Conservation (phyloP, 1,140 invertebrate species). For the Drosophila biarmipes region DNA sequence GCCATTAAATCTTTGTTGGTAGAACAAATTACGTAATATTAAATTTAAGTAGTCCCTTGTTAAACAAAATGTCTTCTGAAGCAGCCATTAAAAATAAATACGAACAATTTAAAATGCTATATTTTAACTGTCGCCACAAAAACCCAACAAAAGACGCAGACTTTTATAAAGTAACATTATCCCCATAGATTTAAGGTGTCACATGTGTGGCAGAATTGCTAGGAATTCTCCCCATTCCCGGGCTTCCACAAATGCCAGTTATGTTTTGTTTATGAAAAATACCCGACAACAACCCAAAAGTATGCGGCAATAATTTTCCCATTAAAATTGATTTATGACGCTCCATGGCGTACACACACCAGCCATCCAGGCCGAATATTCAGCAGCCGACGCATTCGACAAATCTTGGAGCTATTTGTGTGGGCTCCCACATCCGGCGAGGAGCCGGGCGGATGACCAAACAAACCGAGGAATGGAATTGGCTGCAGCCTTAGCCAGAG, state of each 20-base stretch:
- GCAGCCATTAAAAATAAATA: background rate
- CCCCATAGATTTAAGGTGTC: slow-evolving; percentile 37
- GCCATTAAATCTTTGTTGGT: slow-evolving; percentile 6
- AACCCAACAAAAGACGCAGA: background rate
- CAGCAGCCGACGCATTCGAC: slow-evolving; percentile 46
- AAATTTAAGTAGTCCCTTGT: slow-evolving; percentile 8
- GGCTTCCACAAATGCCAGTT: slow-evolving; percentile 22
- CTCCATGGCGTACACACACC: slow-evolving; percentile 28
- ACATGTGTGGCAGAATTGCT: slow-evolving; percentile 28
- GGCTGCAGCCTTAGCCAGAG: slow-evolving; percentile 29
- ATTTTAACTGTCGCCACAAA: background rate
- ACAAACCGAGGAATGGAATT: slow-evolving; percentile 40
- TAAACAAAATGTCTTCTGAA: background rate
- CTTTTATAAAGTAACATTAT: slow-evolving; percentile 13
- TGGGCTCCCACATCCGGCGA: slow-evolving; percentile 53
- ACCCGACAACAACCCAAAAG: slow-evolving; percentile 41
- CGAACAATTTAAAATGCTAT: background rate
- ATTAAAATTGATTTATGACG: slow-evolving; percentile 82
- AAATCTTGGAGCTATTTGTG: slow-evolving; percentile 66
- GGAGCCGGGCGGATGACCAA: slow-evolving; percentile 42
- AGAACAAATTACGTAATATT: slow-evolving; percentile 1
- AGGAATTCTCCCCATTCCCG: slow-evolving; percentile 6
- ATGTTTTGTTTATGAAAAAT: slow-evolving; percentile 53
- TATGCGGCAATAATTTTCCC: slow-evolving; percentile 74
- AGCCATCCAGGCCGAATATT: slow-evolving; percentile 26